Percentiles rank a stretch among this genome's conserved stretches.
These are phyloP conservation scores for Erebia epiphron DNA, from an alignment of 2,888 invertebrate species.

Conservation along the genomic window DNA sequence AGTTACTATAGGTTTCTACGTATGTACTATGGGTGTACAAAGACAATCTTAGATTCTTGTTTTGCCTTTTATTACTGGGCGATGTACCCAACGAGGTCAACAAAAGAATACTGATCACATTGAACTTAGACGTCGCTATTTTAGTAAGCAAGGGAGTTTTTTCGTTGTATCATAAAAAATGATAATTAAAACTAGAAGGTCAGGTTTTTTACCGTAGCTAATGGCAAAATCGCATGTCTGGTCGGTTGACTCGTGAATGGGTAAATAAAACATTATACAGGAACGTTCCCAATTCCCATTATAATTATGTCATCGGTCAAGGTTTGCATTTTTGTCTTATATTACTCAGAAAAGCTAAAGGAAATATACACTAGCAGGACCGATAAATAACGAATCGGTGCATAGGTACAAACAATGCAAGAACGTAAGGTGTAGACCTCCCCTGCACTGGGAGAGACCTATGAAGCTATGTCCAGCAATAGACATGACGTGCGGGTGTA, in stretches of 20 bases:
- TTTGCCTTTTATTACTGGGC: constrained; percentile 2
- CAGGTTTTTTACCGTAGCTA: background rate
- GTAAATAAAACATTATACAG: constrained; percentile 19
- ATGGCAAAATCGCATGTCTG: constrained; percentile 28
- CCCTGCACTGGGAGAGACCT: too few relatives aligned
- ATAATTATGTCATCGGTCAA: constrained; percentile 19
- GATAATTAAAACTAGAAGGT: constrained; percentile 8
- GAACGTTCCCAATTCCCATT: background rate
- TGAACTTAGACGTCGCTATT: background rate
- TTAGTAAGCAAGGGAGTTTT: too few relatives aligned
- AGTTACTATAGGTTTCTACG: constrained; percentile 9
- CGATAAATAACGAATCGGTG: too few relatives aligned
- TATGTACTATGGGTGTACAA: background rate
- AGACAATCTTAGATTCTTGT: background rate
- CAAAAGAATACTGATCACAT: background rate
- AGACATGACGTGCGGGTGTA: too few relatives aligned
- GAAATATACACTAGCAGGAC: background rate
- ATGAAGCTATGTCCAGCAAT: too few relatives aligned
- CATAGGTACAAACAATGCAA: too few relatives aligned
- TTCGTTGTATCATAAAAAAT: too few relatives aligned
- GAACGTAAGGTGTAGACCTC: too few relatives aligned
- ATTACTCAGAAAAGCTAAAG: background rate
- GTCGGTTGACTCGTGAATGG: background rate
- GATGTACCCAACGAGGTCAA: background rate
- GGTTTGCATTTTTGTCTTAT: constrained; percentile 12